Conservation (phyloP, 2,888 invertebrate species). For the Stenchaetothrips biformis region DNA sequence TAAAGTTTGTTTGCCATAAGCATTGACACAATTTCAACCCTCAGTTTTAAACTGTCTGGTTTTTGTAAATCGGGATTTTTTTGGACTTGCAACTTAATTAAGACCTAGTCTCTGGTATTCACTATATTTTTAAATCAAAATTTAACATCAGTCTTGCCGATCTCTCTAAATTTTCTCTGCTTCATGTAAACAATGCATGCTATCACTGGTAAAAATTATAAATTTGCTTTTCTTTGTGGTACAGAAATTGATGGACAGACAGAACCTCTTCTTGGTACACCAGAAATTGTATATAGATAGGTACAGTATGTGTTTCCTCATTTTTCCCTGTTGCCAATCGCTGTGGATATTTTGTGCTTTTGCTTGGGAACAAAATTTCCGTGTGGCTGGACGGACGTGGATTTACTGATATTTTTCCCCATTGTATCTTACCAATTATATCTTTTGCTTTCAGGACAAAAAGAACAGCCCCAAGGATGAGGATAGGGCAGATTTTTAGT, state of each 20-base stretch:
- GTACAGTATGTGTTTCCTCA: neutral
- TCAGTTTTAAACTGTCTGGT: neutral
- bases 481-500: neutral
- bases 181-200: neutral
- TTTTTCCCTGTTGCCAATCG: no score
- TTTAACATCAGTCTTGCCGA: no score
- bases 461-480: neutral
- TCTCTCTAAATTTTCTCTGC: neutral
- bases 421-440: no score
- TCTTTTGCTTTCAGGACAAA: no score
- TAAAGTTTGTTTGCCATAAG: neutral
- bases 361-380: no score
- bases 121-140: no score
- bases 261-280: constrained; percentile 3
- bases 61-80: neutral
- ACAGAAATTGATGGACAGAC: constrained; percentile 15
- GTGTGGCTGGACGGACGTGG: no score
- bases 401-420: no score
- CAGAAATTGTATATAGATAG: constrained; percentile 7
- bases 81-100: neutral
- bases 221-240: neutral
- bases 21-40: neutral
- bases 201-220: neutral
- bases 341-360: no score
- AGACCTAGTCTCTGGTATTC: no score